Conservation (phyloP, 2,888 invertebrate genomes). For the Melieria picta region DNA sequence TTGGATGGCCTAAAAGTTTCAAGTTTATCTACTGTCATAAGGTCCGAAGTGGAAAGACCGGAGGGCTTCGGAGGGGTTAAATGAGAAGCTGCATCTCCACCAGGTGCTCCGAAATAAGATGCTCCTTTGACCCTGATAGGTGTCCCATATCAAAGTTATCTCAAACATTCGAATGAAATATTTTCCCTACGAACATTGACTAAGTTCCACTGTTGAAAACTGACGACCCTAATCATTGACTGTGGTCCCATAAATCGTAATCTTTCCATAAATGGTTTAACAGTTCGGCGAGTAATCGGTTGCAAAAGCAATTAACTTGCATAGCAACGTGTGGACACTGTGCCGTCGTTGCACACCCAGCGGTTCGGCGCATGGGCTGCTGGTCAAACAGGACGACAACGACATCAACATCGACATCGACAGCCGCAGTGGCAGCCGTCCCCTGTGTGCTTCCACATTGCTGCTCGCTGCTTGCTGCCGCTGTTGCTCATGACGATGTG, state of each 20-base stretch:
- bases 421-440: background rate
- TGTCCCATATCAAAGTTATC: no score
- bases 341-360: conserved; percentile 1
- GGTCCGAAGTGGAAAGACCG: no score
- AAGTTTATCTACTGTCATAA: no score
- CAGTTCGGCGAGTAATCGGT: conserved; percentile 19
- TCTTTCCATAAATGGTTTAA: background rate
- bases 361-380: conserved; percentile 7
- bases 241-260: no score
- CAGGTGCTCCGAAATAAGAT: no score
- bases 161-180: no score
- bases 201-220: no score
- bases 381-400: conserved; percentile 23
- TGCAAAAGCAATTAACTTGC: conserved; percentile 22
- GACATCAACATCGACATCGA: background rate
- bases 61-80: no score
- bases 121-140: no score
- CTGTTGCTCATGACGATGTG: background rate
- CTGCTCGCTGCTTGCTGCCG: background rate
- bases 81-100: no score
- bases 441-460: background rate
- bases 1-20: no score
- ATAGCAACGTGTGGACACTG: conserved; percentile 18
- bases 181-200: no score
- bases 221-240: conserved; percentile 1